phyloP scores from a whole-genome alignment of 2,888 invertebrate species.

The Campaea margaritaria region DNA sequence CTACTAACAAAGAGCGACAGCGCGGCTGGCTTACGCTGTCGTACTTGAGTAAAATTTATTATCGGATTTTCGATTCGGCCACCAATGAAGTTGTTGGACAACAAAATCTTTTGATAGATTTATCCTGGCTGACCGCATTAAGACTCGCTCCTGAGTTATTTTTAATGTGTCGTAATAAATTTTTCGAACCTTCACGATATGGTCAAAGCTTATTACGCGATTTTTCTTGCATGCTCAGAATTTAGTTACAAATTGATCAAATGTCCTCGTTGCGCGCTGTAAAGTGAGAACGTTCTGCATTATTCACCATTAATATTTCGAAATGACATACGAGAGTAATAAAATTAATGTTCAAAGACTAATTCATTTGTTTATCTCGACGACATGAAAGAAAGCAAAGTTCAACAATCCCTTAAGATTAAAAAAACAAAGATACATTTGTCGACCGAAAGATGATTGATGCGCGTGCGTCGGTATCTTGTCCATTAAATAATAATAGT shows the following conservation, averaged over 20 bases:
- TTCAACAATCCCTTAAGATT: conserved; percentile 57
- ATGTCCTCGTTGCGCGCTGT: conserved; percentile 7
- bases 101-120: conserved; percentile 86
- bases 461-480: conserved; percentile 71
- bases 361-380: conserved; percentile 56
- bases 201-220: conserved; percentile 59
- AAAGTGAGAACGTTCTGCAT: conserved; percentile 16
- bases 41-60: conserved; percentile 85
- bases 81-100: conserved; percentile 85
- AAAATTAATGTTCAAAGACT: conserved; percentile 34
- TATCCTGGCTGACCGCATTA: conserved; percentile 84
- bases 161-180: conserved; percentile 80
- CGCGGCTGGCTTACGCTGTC: conserved; percentile 84
- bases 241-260: conserved; percentile 26
- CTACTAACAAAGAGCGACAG: conserved; percentile 82
- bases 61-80: conserved; percentile 85
- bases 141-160: conserved; percentile 78
- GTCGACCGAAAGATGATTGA: conserved; percentile 78
- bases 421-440: conserved; percentile 72
- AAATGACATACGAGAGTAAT: conserved; percentile 25
- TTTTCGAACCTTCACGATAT: conserved; percentile 62
- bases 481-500: conserved; percentile 83
- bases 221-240: conserved; percentile 39
- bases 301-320: conserved; percentile 25
- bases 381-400: conserved; percentile 60